Conservation (phyloP, 2,888 invertebrate genomes). For the Argynnis bischoffii region DNA sequence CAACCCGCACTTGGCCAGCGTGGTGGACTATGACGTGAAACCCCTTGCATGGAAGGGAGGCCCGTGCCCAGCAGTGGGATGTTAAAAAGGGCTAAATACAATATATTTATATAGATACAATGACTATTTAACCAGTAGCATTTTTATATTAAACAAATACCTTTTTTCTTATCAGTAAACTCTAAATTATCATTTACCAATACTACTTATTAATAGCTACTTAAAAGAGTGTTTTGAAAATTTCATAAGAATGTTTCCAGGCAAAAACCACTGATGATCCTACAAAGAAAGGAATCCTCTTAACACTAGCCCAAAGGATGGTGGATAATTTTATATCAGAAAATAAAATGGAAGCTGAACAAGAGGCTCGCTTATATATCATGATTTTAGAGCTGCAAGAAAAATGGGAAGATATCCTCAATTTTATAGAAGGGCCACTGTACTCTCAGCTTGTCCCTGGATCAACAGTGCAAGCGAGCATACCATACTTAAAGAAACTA, state of each 20-base stretch:
- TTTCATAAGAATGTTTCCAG: conserved; percentile 46
- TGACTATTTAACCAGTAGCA: too few species aligned
- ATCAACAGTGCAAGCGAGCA: conserved; percentile 85
- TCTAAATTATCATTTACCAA: too few species aligned
- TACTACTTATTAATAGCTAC: background rate
- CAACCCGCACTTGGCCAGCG: too few species aligned
- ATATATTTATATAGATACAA: too few species aligned
- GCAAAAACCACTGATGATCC: conserved; percentile 75
- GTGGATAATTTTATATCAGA: conserved; percentile 93
- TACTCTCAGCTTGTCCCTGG: conserved; percentile 86
- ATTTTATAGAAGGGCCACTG: conserved; percentile 90
- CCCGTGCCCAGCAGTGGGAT: too few species aligned
- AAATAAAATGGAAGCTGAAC: conserved; percentile 95
- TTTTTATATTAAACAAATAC: too few species aligned
- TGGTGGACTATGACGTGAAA: too few species aligned
- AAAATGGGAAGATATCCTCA: conserved; percentile 91
- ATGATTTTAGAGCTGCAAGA: conserved; percentile 89
- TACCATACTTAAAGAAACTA: conserved; percentile 88
- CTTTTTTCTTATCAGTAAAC: too few species aligned
- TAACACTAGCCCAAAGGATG: conserved; percentile 96
- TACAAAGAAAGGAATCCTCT: conserved; percentile 85
- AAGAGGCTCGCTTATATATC: conserved; percentile 95
- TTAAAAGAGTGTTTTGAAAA: background rate
- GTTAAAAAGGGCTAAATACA: too few species aligned
- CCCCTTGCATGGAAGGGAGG: too few species aligned